Percentiles rank a stretch among this genome's conserved stretches.
phyloP scores from a whole-genome alignment of 2,888 invertebrate genomes.

The Amphipoea oculea region DNA sequence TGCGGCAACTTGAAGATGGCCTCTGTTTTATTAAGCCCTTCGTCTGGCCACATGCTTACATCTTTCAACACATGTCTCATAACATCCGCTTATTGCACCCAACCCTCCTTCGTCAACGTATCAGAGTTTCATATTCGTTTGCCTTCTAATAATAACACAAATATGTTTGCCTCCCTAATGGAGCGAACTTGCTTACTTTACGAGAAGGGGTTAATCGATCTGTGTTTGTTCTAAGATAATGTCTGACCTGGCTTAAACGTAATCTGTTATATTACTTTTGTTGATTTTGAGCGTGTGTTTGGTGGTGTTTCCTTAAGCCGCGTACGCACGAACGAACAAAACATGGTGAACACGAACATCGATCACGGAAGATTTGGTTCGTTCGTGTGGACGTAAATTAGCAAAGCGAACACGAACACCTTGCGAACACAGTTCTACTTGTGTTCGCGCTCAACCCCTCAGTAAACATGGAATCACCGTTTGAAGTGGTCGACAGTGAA shows the following conservation, averaged over 20 bases:
- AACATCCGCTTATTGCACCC: conserved; percentile 18
- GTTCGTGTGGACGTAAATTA: no score
- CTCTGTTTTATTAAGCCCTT: neutral
- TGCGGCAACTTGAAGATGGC: no score
- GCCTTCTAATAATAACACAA: conserved; percentile 62
- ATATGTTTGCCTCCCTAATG: conserved; percentile 77
- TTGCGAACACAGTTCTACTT: no score
- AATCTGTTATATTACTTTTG: conserved; percentile 42
- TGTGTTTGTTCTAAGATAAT: conserved; percentile 70
- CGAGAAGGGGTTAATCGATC: conserved; percentile 77
- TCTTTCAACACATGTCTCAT: neutral
- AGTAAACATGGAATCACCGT: no score
- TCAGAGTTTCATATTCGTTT: conserved; percentile 63
- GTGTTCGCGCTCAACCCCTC: no score
- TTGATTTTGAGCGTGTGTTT: conserved; percentile 33
- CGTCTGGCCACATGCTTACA: neutral
- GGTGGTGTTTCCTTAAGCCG: no score
- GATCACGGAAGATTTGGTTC: no score
- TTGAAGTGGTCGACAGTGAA: no score
- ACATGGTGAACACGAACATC: no score
- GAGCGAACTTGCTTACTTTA: conserved; percentile 67
- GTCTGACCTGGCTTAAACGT: conserved; percentile 50
- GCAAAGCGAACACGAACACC: no score
- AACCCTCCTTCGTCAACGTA: conserved; percentile 48
- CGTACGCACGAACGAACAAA: no score